These are phyloP conservation scores for Caenorhabditis uteleia DNA, from an alignment of 2,888 invertebrate genomes.

Conservation along the genomic window DNA sequence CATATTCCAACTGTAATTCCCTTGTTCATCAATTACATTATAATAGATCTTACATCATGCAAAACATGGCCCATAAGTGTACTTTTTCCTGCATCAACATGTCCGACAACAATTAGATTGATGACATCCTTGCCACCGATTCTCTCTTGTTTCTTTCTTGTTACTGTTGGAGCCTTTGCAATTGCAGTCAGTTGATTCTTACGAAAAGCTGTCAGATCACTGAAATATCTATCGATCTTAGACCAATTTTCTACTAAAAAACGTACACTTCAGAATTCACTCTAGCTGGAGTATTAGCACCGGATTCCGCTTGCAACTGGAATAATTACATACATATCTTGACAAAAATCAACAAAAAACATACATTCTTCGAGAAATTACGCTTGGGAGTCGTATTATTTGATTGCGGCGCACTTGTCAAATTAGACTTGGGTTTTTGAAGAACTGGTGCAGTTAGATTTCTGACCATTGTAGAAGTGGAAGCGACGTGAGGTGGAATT, in stretches of 20 bases:
- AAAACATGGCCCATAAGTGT: conserved; percentile 95
- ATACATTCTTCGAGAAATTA: not conserved
- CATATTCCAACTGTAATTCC: conserved; percentile 76
- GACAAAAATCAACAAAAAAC: not conserved
- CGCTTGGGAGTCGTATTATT: conserved; percentile 16
- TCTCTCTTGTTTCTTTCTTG: conserved; percentile 32
- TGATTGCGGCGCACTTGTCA: conserved; percentile 17
- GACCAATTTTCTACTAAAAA: conserved; percentile 8
- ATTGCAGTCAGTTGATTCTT: conserved; percentile 49
- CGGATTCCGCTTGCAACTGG: conserved; percentile 8
- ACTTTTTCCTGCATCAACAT: conserved; percentile 96
- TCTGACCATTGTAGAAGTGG: conserved; percentile 11
- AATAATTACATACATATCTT: not conserved
- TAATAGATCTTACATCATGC: conserved; percentile 73
- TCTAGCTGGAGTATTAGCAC: not conserved
- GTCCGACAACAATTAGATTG: conserved; percentile 75
- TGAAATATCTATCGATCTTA: conserved; percentile 3
- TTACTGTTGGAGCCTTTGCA: conserved; percentile 33
- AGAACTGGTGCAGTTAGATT: conserved; percentile 24
- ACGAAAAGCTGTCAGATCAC: conserved; percentile 32
- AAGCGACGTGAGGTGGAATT: conserved; percentile 7
- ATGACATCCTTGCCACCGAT: conserved; percentile 49
- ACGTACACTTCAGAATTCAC: conserved; percentile 25
- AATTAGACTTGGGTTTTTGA: conserved; percentile 12
- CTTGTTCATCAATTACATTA: not conserved